phyloP scores from a whole-genome alignment of 2,888 invertebrate species.

The Diogma glabrata region DNA sequence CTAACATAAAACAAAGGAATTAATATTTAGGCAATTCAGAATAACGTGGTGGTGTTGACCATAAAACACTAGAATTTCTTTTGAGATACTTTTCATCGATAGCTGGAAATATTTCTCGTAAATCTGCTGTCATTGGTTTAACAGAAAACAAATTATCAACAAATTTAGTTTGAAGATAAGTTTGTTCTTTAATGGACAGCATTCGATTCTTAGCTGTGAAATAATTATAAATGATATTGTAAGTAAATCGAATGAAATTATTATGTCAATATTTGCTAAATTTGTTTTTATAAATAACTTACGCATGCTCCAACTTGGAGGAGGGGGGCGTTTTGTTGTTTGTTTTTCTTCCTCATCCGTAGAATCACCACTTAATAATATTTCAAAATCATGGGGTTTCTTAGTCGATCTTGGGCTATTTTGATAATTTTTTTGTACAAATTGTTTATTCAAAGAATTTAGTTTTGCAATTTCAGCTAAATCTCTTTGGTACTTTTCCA shows the following conservation, averaged over 20 bases:
- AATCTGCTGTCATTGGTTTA: conserved; percentile 49
- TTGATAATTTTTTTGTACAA: background rate
- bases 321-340: conserved; percentile 27
- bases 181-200: conserved; percentile 38
- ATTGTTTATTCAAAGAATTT: background rate
- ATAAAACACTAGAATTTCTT: conserved; percentile 62
- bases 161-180: conserved; percentile 31
- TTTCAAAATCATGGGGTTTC: conserved; percentile 29
- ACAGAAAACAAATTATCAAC: conserved; percentile 50
- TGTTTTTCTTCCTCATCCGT: conserved; percentile 36
- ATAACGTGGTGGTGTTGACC: conserved; percentile 59
- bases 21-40: conserved; percentile 41
- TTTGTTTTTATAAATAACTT: conserved; percentile 22
- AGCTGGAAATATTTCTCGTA: conserved; percentile 52
- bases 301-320: conserved; percentile 39
- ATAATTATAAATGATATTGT: too few relatives aligned
- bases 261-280: too few relatives aligned
- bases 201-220: conserved; percentile 38
- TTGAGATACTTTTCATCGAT: conserved; percentile 53
- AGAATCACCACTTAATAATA: conserved; percentile 36
- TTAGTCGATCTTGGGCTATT: background rate
- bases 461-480: background rate
- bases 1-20: too few relatives aligned
- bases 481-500: too few relatives aligned
- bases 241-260: too few relatives aligned